A percentile compares a stretch with the other conserved stretches of the same genome.
Evolutionary conservation across 2,888 invertebrate species (phyloP).

Genomic region (Hypolimnas misippus): DNA sequence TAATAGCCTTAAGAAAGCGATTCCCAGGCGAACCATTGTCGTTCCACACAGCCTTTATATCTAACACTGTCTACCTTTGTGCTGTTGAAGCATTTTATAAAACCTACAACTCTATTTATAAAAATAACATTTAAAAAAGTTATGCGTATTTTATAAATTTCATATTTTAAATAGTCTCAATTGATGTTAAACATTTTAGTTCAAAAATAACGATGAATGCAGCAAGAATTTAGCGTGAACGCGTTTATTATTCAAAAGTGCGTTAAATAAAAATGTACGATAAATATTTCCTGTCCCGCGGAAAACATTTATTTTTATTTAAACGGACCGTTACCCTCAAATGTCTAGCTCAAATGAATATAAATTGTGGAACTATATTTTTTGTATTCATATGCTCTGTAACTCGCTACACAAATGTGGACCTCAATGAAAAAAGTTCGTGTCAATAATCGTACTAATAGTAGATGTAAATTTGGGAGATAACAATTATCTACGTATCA

Average conservation of each 20-base stretch:
- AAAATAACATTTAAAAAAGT: background rate
- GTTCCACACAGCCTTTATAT: slow-evolving; percentile 23
- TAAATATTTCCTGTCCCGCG: slow-evolving; percentile 15
- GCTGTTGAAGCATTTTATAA: background rate
- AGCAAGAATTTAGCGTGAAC: background rate
- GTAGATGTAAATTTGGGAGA: too few relatives aligned
- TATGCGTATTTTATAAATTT: too few relatives aligned
- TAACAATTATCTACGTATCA: too few relatives aligned
- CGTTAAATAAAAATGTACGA: slow-evolving; percentile 12
- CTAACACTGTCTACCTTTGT: background rate
- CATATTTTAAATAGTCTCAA: background rate
- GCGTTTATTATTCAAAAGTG: slow-evolving; percentile 14
- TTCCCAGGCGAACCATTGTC: slow-evolving; percentile 20
- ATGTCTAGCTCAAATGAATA: slow-evolving; percentile 31
- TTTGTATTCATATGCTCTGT: slow-evolving; percentile 17
- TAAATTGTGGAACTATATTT: slow-evolving; percentile 18
- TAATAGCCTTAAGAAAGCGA: slow-evolving; percentile 14
- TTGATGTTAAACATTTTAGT: background rate
- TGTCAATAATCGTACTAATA: background rate
- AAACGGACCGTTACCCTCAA: slow-evolving; percentile 30
- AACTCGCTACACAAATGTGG: slow-evolving; percentile 5
- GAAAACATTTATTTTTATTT: slow-evolving; percentile 29
- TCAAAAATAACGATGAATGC: slow-evolving; percentile 1
- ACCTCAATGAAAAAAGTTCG: background rate
- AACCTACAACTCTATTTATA: background rate